phyloP scores from a whole-genome alignment of 2,888 invertebrate species.

The Amaurobius ferox region DNA sequence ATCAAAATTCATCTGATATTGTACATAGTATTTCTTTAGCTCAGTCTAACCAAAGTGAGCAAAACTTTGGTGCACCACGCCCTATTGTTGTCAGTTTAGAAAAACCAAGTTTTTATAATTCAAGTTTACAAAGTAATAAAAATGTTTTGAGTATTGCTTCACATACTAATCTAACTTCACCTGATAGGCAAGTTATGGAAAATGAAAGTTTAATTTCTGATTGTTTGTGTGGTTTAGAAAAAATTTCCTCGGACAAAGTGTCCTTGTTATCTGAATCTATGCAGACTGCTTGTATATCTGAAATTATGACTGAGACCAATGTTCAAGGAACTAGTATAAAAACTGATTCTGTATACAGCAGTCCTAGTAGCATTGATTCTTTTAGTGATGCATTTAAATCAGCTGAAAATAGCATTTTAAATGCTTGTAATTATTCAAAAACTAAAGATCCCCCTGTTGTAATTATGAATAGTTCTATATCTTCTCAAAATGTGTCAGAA shows the following conservation, averaged over 20 bases:
- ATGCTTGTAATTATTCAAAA: constrained; percentile 31
- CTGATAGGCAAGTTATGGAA: constrained; percentile 34
- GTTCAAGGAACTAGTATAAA: constrained; percentile 29
- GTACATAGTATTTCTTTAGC: constrained; percentile 15
- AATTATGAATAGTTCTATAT: constrained; percentile 40
- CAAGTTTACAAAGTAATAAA: constrained; percentile 47
- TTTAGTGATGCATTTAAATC: constrained; percentile 58
- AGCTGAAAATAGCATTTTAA: constrained; percentile 27
- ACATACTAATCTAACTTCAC: constrained; percentile 8
- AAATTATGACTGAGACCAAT: constrained; percentile 18
- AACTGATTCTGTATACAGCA: constrained; percentile 59
- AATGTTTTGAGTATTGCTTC: constrained; percentile 45
- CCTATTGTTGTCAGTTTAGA: constrained; percentile 62
- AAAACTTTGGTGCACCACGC: constrained; percentile 40
- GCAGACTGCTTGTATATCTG: constrained; percentile 29
- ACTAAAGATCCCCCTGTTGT: constrained; percentile 44
- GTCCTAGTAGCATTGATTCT: constrained; percentile 61
- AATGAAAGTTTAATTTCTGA: constrained; percentile 21
- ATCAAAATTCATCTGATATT: constrained; percentile 35
- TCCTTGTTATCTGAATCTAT: constrained; percentile 21
- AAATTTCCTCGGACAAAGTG: constrained; percentile 28
- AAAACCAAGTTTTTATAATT: constrained; percentile 68
- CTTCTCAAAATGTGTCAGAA: constrained; percentile 37
- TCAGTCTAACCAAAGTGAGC: constrained; percentile 29
- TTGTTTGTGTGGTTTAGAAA: constrained; percentile 44